Conservation (phyloP, 2,888 invertebrate genomes). For the Blomia tropicalis region DNA sequence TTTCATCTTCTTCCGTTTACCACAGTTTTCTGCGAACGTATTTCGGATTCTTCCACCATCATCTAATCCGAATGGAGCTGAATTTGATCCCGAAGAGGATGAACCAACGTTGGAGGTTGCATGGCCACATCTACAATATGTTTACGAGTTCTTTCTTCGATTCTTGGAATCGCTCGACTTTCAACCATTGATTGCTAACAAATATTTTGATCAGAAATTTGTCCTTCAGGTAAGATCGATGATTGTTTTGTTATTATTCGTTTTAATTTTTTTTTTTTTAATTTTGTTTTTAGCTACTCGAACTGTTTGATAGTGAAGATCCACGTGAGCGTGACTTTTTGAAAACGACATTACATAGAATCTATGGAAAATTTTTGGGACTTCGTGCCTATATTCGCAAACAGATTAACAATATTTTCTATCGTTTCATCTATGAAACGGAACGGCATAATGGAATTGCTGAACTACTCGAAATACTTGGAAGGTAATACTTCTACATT, state of each 20-base stretch:
- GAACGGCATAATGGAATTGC: constrained; percentile 96
- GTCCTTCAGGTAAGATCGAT: constrained; percentile 59
- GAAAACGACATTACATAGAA: constrained; percentile 91
- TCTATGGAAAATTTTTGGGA: constrained; percentile 92
- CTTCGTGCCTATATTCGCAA: constrained; percentile 89
- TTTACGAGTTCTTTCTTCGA: constrained; percentile 50
- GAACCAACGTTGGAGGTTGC: constrained; percentile 86
- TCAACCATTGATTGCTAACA: constrained; percentile 76
- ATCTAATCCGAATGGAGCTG: constrained; percentile 65
- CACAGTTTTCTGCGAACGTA: constrained; percentile 63
- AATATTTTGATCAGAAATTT: constrained; percentile 86
- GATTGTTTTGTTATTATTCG: not conserved
- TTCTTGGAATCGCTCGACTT: constrained; percentile 83
- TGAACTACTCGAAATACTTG: constrained; percentile 86
- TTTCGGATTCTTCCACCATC: constrained; percentile 76
- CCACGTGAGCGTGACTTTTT: constrained; percentile 83
- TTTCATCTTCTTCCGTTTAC: no score
- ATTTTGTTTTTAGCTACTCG: constrained; percentile 51
- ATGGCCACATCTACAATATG: constrained; percentile 78
- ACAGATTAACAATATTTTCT: constrained; percentile 94
- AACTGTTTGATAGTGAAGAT: constrained; percentile 95
- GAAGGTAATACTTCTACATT: constrained; percentile 56
- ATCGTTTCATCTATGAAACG: constrained; percentile 96
- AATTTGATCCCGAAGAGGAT: constrained; percentile 86
- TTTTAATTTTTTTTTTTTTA: not conserved